These are phyloP conservation scores for Sycophaga agraensis DNA, from an alignment of 1,140 invertebrate genomes.

Conservation along the genomic window DNA sequence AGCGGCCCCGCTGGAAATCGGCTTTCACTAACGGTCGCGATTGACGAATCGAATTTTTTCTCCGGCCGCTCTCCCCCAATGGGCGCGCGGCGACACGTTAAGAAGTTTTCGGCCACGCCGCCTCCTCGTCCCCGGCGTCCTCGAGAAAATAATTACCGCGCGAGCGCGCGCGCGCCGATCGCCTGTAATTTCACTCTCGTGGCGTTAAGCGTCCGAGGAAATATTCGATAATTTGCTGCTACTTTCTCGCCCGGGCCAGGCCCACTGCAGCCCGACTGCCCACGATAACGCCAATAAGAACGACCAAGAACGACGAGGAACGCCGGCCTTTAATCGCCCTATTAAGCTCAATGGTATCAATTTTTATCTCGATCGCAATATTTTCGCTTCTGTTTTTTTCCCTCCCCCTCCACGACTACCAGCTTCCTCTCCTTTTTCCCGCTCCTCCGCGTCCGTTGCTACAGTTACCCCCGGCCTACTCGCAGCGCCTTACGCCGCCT, in stretches of 20 bases:
- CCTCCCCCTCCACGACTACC: too few relatives aligned
- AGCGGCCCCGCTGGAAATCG: not conserved
- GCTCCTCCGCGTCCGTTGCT: constrained; percentile 10
- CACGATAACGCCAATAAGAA: constrained; percentile 19
- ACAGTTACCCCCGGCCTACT: not conserved
- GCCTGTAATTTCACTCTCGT: constrained; percentile 28
- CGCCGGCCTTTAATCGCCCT: constrained; percentile 8
- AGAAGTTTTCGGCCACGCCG: not conserved
- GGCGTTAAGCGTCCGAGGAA: constrained; percentile 35
- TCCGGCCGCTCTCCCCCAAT: not conserved
- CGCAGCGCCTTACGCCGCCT: too few relatives aligned
- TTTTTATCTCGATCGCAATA: constrained; percentile 22
- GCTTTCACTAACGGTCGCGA: constrained; percentile 23
- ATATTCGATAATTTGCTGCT: constrained; percentile 36
- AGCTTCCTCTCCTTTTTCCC: too few relatives aligned
- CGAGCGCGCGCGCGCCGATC: not conserved
- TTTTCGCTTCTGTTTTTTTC: constrained; percentile 6
- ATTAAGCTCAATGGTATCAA: constrained; percentile 13
- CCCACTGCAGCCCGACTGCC: not conserved
- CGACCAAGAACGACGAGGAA: too few relatives aligned
- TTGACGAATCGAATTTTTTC: constrained; percentile 21
- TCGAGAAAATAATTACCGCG: constrained; percentile 33
- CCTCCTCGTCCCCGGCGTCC: not conserved
- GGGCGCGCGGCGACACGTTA: not conserved
- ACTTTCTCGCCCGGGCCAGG: constrained; percentile 26